Evolutionary conservation across 2,888 invertebrate genomes (phyloP).

Genomic region (Pristionchus arcanus): DNA sequence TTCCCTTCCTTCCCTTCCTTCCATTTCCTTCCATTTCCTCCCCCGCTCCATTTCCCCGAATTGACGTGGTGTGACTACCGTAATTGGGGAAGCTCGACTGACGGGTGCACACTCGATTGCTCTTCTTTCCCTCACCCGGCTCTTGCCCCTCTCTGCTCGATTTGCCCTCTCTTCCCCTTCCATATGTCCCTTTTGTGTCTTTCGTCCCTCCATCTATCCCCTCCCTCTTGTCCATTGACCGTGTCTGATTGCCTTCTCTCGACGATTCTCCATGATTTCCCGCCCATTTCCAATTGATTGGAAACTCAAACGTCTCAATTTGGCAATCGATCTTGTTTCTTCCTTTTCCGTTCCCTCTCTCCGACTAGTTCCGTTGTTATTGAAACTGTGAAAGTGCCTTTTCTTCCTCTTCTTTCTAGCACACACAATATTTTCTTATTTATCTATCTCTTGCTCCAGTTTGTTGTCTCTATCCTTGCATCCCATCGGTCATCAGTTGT

Average conservation of each 20-base stretch:
- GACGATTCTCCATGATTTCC: conserved; percentile 11
- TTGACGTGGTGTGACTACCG: conserved; percentile 28
- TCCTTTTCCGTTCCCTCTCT: neutral
- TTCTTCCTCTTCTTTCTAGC: neutral
- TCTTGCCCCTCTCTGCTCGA: neutral
- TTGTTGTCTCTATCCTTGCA: neutral
- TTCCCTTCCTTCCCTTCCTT: too few species aligned
- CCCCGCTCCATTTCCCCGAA: neutral
- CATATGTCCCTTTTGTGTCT: conserved; percentile 44
- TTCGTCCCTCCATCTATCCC: conserved; percentile 13
- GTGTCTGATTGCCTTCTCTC: conserved; percentile 35
- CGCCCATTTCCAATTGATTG: conserved; percentile 28
- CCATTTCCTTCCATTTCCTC: neutral
- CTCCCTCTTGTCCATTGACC: conserved; percentile 22
- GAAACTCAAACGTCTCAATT: neutral
- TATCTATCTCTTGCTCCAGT: neutral
- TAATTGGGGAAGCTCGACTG: conserved; percentile 18
- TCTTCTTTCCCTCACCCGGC: neutral
- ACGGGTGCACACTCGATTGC: conserved; percentile 34
- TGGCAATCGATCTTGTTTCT: neutral
- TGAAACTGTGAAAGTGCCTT: neutral
- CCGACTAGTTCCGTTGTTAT: neutral
- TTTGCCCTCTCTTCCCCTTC: neutral
- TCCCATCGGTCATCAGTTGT: conserved; percentile 1
- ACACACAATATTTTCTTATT: neutral